Conservation (phyloP, 2,797 vertebrate genomes). For the Cossypha caffra region DNA sequence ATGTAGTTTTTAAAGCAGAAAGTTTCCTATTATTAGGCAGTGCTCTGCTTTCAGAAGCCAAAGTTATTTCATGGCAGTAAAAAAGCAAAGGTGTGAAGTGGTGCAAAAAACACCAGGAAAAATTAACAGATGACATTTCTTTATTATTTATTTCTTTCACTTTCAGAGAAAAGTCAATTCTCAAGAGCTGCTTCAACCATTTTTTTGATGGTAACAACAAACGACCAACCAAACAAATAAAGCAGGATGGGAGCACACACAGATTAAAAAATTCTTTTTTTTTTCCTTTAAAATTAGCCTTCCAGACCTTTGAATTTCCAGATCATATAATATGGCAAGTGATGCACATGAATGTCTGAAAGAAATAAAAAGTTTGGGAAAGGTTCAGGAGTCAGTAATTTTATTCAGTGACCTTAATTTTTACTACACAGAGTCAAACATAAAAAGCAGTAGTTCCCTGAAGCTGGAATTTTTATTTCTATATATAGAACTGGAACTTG, state of each 20-base stretch:
- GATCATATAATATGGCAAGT: neutral
- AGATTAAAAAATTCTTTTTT: rapidly evolving
- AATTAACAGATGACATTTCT: neutral
- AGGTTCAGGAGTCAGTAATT: neutral
- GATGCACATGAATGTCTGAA: neutral
- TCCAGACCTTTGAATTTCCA: neutral
- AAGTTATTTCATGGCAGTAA: neutral
- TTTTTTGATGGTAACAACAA: neutral
- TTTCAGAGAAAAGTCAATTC: neutral
- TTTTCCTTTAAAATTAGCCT: neutral
- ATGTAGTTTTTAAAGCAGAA: neutral
- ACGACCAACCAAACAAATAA: neutral
- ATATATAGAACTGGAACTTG: neutral
- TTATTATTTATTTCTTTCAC: neutral
- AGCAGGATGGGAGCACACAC: rapidly evolving
- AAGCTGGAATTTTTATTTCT: slow-evolving; percentile 18
- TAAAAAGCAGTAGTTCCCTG: neutral
- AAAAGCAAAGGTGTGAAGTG: neutral
- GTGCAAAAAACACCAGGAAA: neutral
- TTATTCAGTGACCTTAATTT: slow-evolving; percentile 24
- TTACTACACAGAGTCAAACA: neutral
- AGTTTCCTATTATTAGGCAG: rapidly evolving
- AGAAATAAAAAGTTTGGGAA: neutral
- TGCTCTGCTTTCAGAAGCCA: neutral
- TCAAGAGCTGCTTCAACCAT: neutral